Conservation (phyloP, 2,888 invertebrate species). For the Saturnia japonica region DNA sequence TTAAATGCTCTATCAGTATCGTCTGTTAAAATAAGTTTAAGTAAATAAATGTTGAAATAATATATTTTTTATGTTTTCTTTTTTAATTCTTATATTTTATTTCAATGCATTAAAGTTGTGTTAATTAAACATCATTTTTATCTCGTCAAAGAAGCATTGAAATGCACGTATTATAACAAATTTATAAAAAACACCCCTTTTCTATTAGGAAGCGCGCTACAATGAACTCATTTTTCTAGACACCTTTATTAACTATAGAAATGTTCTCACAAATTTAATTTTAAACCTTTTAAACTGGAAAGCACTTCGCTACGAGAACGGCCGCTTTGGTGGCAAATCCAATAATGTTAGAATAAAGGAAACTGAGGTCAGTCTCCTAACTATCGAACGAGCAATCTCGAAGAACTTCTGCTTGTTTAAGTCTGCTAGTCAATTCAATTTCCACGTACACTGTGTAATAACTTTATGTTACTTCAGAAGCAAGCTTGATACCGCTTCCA, state of each 20-base stretch:
- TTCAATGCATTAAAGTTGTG: too few species aligned
- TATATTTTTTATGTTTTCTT: too few species aligned
- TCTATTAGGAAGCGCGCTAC: too few species aligned
- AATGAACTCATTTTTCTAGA: background rate
- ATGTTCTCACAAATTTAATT: background rate
- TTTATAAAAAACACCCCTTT: too few species aligned
- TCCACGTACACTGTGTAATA: slow-evolving; percentile 47
- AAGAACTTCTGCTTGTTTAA: slow-evolving; percentile 31
- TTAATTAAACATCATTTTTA: too few species aligned
- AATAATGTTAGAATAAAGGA: slow-evolving; percentile 49
- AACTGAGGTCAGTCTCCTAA: slow-evolving; percentile 35
- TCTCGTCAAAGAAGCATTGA: too few species aligned
- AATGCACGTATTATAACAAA: too few species aligned
- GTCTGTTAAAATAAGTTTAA: too few species aligned
- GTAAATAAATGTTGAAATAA: too few species aligned
- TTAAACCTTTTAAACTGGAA: background rate
- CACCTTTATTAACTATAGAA: background rate
- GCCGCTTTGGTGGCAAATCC: slow-evolving; percentile 39
- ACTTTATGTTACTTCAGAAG: slow-evolving; percentile 24
- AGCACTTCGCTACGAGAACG: background rate
- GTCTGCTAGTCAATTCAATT: slow-evolving; percentile 42
- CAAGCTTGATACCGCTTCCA: background rate
- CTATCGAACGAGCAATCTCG: slow-evolving; percentile 37
- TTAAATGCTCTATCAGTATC: too few species aligned
- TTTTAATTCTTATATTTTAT: too few species aligned